phyloP scores from a whole-genome alignment of 2,113 vertebrate species.

The Gila orcuttii region DNA sequence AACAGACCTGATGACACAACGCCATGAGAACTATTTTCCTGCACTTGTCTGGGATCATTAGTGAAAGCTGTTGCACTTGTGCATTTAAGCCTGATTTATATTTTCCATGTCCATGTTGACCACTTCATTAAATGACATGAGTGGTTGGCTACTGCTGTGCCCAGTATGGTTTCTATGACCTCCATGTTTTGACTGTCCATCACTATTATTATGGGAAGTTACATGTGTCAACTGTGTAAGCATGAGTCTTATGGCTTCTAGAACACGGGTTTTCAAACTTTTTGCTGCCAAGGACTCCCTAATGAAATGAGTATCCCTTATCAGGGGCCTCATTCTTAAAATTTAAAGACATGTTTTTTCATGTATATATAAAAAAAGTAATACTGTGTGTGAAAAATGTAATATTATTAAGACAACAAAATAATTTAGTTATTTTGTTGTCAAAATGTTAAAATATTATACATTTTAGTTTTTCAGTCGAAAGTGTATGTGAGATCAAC shows the following conservation, averaged over 20 bases:
- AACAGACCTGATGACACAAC: slow-evolving; percentile 49
- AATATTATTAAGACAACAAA: neutral
- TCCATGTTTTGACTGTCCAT: slow-evolving; percentile 9
- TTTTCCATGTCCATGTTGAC: slow-evolving; percentile 16
- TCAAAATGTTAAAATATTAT: neutral
- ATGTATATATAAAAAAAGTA: neutral
- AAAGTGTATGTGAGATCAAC: no score
- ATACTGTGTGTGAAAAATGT: neutral
- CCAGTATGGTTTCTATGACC: neutral
- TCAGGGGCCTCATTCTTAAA: neutral
- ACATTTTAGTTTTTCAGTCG: no score
- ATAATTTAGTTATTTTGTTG: no score
- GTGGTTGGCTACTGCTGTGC: slow-evolving; percentile 2
- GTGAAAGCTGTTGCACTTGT: slow-evolving; percentile 14
- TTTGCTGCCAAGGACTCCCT: neutral
- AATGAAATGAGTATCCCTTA: neutral
- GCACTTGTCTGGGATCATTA: slow-evolving; percentile 25
- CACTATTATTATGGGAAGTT: slow-evolving; percentile 22
- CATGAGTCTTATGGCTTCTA: neutral
- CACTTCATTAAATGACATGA: slow-evolving; percentile 8
- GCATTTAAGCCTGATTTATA: slow-evolving; percentile 29
- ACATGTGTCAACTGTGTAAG: neutral
- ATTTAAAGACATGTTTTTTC: neutral
- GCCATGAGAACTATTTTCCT: slow-evolving; percentile 46
- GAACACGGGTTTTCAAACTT: neutral